These are phyloP conservation scores for Himantopus leucocephalus DNA, from an alignment of 2,113 vertebrate species.

Conservation along the genomic window DNA sequence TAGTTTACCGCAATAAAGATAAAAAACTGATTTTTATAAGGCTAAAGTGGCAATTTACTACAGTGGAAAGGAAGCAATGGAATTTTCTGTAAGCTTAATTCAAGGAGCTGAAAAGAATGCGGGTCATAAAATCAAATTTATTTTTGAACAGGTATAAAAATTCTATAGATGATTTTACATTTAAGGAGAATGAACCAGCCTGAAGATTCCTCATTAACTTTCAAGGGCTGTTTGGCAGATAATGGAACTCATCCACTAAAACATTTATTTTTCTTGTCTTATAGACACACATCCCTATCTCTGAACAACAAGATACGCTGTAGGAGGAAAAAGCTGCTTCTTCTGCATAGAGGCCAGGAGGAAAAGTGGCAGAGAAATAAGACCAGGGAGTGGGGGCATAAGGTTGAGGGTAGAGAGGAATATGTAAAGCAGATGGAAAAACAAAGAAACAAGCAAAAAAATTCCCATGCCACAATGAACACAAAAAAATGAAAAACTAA, in stretches of 20 bases:
- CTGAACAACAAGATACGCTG: background rate
- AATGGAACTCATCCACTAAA: slow-evolving; percentile 32
- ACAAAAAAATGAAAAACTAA: background rate
- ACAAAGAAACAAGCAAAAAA: background rate
- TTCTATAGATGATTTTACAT: slow-evolving; percentile 16
- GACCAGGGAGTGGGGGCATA: background rate
- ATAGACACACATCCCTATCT: background rate
- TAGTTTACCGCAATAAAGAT: slow-evolving; percentile 37
- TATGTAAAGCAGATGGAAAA: background rate
- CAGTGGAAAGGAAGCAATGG: background rate
- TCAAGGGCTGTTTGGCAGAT: slow-evolving; percentile 49
- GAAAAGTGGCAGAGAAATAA: background rate
- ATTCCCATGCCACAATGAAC: background rate
- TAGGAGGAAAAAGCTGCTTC: background rate
- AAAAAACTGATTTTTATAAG: slow-evolving; percentile 5
- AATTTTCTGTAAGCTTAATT: slow-evolving; percentile 35
- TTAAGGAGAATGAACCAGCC: slow-evolving; percentile 14
- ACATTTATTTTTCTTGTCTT: slow-evolving; percentile 24
- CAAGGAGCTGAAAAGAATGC: slow-evolving; percentile 14
- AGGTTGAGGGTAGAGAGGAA: background rate
- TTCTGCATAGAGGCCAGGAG: background rate
- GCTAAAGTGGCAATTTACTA: slow-evolving; percentile 16
- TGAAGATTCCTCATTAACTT: slow-evolving; percentile 61
- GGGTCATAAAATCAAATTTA: slow-evolving; percentile 37
- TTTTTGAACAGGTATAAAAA: slow-evolving; percentile 42